Evolutionary conservation across 37 sponge, comb jelly and placozoan species (phyloP).

Genomic region (Beroe ovata): DNA sequence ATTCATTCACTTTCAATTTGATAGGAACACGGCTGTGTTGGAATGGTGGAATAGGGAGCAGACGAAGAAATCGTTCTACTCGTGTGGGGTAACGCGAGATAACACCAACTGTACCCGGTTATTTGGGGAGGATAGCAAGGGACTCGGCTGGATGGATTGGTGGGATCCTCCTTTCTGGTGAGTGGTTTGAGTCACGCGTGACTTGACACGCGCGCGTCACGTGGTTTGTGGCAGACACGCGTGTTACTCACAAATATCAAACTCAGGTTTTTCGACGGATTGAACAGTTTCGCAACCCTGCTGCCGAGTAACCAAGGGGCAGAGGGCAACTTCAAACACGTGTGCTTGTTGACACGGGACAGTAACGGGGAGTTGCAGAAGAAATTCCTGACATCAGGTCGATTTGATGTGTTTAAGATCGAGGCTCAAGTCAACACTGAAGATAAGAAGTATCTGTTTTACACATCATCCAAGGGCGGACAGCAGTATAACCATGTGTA

Average conservation of each 20-base stretch:
- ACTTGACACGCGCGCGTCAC: too few relatives aligned
- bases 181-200: too few relatives aligned
- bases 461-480: conserved; percentile 3
- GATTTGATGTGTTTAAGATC: conserved; percentile 15
- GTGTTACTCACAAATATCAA: too few relatives aligned
- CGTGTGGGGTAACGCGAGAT: background rate
- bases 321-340: conserved; percentile 51
- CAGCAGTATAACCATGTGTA: conserved; percentile 27
- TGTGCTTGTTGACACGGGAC: conserved; percentile 1
- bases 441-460: conserved; percentile 34
- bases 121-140: conserved; percentile 36
- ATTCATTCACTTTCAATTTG: background rate
- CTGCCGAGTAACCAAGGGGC: conserved; percentile 49
- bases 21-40: conserved; percentile 9
- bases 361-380: background rate
- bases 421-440: background rate
- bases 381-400: conserved; percentile 19
- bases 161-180: conserved; percentile 48
- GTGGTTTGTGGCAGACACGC: background rate
- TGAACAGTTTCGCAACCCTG: conserved; percentile 35
- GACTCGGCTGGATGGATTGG: conserved; percentile 33
- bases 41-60: conserved; percentile 57
- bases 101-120: background rate
- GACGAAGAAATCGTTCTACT: conserved; percentile 1
- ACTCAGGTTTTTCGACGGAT: conserved; percentile 43